Evolutionary conservation across 2,797 vertebrate genomes (phyloP), one percentile per base, ranked within the genome.

Genomic region (Lerista edwardsae): DNA sequence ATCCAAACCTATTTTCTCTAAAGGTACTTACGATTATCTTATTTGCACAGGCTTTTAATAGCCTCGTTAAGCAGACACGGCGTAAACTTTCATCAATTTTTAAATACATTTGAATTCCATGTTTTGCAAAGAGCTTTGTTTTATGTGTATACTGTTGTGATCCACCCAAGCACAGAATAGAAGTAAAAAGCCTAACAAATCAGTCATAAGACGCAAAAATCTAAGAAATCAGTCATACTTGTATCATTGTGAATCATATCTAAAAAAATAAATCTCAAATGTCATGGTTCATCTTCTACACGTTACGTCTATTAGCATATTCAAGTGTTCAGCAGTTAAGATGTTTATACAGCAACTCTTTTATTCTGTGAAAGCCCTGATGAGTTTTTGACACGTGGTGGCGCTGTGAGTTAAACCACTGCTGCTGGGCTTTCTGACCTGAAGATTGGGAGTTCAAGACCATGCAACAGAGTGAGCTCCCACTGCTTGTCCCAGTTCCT

Each of bases 251-350:
- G 17, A 0, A 39, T 14, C 17, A 29, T 17, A 80, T 76, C 75
- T 78, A 84, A 78, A 82, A 36, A 64, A 29, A 83, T 61, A 3
- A 12, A 61, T 55, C 0, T 82, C 74, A 88, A 84, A n/a, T 34
- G 1, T 23, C 80, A 57, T 57, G 17, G 55, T 57, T 57, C 17
- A 39, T 67, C 1, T 47, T 80, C 57, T 55, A 39, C 8, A 47
- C 44, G 34, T 75, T 75, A 78, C 64, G 3, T 67, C 88, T 14
- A 29, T 0, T 27, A 72, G 11, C 25, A 72, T 12, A 2, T 59
- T 75, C 23, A 36, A 61, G 34, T 27, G 11, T 36, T 17, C 12
- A 73, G 4, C 4, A 36, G 61, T 41, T 9, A 21, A 29, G 76
- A 73, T 74, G 57, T 5, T 47, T 47, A 47, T 5, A 11, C 44